These are phyloP conservation scores for Eutolmus rufibarbis DNA, from an alignment of 2,888 invertebrate genomes.

Conservation along the genomic window DNA sequence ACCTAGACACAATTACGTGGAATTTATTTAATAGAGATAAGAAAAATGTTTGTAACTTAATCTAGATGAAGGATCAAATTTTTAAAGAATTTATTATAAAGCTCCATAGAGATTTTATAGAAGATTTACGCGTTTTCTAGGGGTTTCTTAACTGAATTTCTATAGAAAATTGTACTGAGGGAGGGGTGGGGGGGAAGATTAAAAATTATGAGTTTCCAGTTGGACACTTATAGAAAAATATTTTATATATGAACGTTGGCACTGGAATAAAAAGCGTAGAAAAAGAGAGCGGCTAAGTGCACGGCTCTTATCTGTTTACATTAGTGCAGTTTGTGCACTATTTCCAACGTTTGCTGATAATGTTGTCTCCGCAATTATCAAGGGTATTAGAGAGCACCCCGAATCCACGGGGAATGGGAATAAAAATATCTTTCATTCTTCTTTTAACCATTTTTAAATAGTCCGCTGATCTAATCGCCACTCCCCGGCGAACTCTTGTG, in stretches of 20 bases:
- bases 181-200: too few species aligned
- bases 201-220: too few species aligned
- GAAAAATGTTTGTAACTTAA: too few species aligned
- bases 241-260: too few species aligned
- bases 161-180: too few species aligned
- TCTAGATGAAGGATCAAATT: too few species aligned
- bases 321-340: slow-evolving; percentile 36
- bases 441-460: slow-evolving; percentile 40
- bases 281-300: not conserved
- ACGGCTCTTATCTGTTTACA: slow-evolving; percentile 19
- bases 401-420: slow-evolving; percentile 17
- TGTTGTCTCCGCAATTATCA: slow-evolving; percentile 33
- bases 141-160: too few species aligned
- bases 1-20: not conserved
- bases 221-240: too few species aligned
- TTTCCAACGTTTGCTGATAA: slow-evolving; percentile 25
- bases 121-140: too few species aligned
- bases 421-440: slow-evolving; percentile 32
- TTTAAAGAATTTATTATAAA: too few species aligned
- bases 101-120: too few species aligned
- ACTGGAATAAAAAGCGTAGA: not conserved
- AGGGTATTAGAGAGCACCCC: slow-evolving; percentile 30
- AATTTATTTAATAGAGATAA: too few species aligned
- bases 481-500: slow-evolving; percentile 10
- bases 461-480: slow-evolving; percentile 38